Percentiles rank a stretch among this genome's conserved stretches.
These are phyloP conservation scores for Zaprionus davidi DNA, from an alignment of 1,140 invertebrate species.

Conservation along the genomic window DNA sequence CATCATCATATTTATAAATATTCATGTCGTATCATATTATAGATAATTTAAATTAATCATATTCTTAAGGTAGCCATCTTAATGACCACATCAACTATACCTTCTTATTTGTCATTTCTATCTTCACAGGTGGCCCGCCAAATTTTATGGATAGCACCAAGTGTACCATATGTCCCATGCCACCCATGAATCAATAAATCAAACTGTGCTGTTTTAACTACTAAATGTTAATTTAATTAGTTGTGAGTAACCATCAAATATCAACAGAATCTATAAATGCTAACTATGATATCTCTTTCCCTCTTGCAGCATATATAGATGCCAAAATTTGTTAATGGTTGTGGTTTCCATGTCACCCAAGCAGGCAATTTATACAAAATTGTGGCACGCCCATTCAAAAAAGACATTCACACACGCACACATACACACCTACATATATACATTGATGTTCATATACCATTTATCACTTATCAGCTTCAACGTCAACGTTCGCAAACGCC, in stretches of 20 bases:
- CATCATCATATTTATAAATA: too few relatives aligned
- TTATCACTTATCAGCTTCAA: slow-evolving; percentile 23
- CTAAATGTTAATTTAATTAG: slow-evolving; percentile 74
- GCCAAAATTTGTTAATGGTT: slow-evolving; percentile 80
- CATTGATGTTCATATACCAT: slow-evolving; percentile 14
- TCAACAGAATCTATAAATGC: background rate
- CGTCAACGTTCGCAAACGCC: slow-evolving; percentile 15
- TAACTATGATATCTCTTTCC: slow-evolving; percentile 11
- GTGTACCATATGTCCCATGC: slow-evolving; percentile 79
- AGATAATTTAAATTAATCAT: background rate
- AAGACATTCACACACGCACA: slow-evolving; percentile 7
- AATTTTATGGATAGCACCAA: slow-evolving; percentile 81
- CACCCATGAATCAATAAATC: slow-evolving; percentile 82
- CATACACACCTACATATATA: slow-evolving; percentile 20
- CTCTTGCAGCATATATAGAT: slow-evolving; percentile 68
- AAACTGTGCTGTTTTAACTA: slow-evolving; percentile 74
- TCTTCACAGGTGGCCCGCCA: slow-evolving; percentile 66
- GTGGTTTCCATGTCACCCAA: slow-evolving; percentile 66
- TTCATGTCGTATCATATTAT: background rate
- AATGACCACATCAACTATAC: background rate
- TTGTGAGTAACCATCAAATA: slow-evolving; percentile 55
- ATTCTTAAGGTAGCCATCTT: background rate
- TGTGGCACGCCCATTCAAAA: slow-evolving; percentile 24
- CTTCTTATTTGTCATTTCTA: background rate
- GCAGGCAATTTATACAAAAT: slow-evolving; percentile 17